Conservation (phyloP, 2,888 invertebrate genomes). For the Helicoverpa assulta region DNA sequence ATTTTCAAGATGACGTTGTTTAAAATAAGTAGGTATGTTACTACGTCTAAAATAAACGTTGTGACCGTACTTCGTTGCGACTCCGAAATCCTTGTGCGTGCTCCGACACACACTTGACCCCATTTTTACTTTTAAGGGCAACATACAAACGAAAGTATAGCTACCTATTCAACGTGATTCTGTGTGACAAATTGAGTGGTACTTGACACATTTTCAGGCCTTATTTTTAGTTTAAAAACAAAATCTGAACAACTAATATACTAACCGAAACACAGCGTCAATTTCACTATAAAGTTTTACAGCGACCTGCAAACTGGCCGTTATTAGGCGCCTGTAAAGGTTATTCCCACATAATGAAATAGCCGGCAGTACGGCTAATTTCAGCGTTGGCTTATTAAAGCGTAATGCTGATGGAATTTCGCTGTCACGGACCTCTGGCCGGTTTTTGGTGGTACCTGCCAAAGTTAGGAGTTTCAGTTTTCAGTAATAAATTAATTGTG, state of each 20-base stretch:
- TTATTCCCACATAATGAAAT: constrained; percentile 73
- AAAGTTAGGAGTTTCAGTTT: constrained; percentile 44
- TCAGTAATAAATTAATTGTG: constrained; percentile 50
- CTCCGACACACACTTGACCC: constrained; percentile 2
- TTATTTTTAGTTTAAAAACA: constrained; percentile 1
- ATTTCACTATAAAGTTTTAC: constrained; percentile 36
- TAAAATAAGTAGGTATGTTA: neutral
- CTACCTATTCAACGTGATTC: neutral
- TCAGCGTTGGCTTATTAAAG: constrained; percentile 80
- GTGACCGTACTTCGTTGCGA: neutral
- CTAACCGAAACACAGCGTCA: constrained; percentile 5
- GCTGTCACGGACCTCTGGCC: constrained; percentile 71
- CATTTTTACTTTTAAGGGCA: constrained; percentile 2
- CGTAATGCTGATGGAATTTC: constrained; percentile 84
- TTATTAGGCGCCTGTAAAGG: constrained; percentile 57
- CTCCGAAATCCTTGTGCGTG: neutral
- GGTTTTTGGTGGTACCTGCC: constrained; percentile 53
- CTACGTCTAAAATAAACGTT: neutral
- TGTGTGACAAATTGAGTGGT: neutral
- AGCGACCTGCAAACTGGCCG: constrained; percentile 18
- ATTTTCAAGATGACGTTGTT: neutral
- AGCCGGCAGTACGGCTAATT: constrained; percentile 74
- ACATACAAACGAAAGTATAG: neutral
- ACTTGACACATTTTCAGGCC: neutral
- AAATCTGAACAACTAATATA: constrained; percentile 2